Conservation (phyloP, 2,113 vertebrate species). For the Channa maculata region DNA sequence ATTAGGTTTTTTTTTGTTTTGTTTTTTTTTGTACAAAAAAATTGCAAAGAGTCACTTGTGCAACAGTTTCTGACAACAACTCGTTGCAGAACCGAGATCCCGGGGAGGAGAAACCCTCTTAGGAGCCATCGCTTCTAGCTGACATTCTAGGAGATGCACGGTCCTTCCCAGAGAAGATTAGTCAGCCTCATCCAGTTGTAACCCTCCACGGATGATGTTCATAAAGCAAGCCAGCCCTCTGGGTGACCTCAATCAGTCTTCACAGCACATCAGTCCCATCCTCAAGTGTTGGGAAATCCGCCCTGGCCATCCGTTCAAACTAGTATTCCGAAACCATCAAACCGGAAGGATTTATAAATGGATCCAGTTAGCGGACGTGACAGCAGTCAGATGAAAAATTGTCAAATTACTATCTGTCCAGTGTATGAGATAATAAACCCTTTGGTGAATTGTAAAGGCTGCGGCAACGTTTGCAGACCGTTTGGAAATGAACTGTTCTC, state of each 20-base stretch:
- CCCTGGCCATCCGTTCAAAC: constrained; percentile 48
- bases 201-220: constrained; percentile 48
- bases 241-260: constrained; percentile 65
- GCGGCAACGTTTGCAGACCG: constrained; percentile 10
- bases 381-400: constrained; percentile 42
- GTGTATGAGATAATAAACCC: constrained; percentile 39
- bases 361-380: constrained; percentile 53
- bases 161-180: constrained; percentile 61
- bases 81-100: constrained; percentile 33
- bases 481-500: constrained; percentile 13
- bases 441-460: constrained; percentile 51
- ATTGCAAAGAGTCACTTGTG: constrained; percentile 81
- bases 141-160: constrained; percentile 51
- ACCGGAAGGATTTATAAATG: constrained; percentile 56
- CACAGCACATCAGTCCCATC: constrained; percentile 35
- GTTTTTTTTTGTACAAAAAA: constrained; percentile 62
- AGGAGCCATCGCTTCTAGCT: constrained; percentile 30
- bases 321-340: constrained; percentile 33
- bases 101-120: constrained; percentile 24
- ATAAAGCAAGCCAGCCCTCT: constrained; percentile 34
- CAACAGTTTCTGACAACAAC: constrained; percentile 64
- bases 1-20: too few species aligned
- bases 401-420: constrained; percentile 45
- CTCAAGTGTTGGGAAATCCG: constrained; percentile 57
- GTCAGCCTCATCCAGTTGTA: constrained; percentile 45